Base-by-base conservation (phyloP, 2,888 invertebrate species). In the Brachyptera putata region DNA sequence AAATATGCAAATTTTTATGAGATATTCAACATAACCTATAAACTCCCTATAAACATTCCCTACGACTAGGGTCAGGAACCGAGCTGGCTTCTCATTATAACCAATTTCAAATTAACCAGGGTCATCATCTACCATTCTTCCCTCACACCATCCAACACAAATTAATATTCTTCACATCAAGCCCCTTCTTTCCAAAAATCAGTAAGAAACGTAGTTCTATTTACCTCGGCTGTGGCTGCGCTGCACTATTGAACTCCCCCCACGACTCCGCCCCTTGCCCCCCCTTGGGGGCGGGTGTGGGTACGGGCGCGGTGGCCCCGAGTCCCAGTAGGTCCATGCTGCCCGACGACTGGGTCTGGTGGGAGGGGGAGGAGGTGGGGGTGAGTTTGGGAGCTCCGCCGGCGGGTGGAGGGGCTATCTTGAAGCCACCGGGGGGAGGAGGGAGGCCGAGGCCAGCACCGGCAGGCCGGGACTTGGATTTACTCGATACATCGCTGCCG, bases 341-440 rank as follows among this genome's bases (percentile, higher is more conserved):
- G 58, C 61, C 60, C 41, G 57, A 56, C 18, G 43, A 56, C 37
- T 61, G 65, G 37, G 60, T 65, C 57, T 53, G 64, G 62, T 68
- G 68, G 18, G 70, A 66, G 37, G 69, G 68, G 49, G 70, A 69
- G 43, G 68, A 68, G 21, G 68, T 67, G 13, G 91, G 91, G 13
- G 92, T 91, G 5, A 83, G 83, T n/a, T 85, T 85, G 24, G 75
- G 75, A 26, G 76, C 75, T 56, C 74, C 75, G 9, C 87, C 84
- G 1, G 89, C 62, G 24, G 71, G 90, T 53, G 93, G 89, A 61
- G 88, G 87, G 14, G 89, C 84, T 63, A 88, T 80, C 74, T 85
- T 87, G 1, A 87, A 83, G 1, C 85, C 77, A 0, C 91, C 90
- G 9, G 95, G 94, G 4, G 95, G 95, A 36, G 95, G 95, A 57